phyloP scores from a whole-genome alignment of 2,888 invertebrate genomes.

The Pardosa pseudoannulata region DNA sequence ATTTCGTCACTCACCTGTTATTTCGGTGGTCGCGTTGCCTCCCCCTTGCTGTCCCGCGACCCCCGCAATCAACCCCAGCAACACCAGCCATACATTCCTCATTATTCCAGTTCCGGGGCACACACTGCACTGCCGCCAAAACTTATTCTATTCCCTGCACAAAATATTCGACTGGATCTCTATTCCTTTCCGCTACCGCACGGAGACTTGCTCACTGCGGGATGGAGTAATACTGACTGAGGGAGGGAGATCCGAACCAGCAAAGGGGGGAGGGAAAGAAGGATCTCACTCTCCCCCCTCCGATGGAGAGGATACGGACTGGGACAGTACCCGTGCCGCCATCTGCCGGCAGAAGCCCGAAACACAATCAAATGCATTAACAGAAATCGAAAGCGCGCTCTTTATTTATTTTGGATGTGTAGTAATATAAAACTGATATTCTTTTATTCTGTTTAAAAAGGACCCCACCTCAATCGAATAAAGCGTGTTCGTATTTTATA shows the following conservation, averaged over 20 bases:
- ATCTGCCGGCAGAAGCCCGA: neutral
- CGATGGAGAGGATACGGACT: neutral
- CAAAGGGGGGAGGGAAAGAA: neutral
- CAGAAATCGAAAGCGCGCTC: no score
- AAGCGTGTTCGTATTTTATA: no score
- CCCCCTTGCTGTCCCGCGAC: neutral
- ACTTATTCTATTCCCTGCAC: neutral
- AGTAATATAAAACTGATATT: no score
- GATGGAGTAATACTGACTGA: conserved; percentile 14
- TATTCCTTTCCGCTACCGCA: neutral
- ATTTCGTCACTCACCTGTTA: conserved; percentile 11
- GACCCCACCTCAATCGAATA: no score
- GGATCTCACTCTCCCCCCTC: neutral
- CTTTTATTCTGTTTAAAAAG: no score
- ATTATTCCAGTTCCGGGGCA: neutral
- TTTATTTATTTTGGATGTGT: no score
- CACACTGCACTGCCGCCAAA: neutral
- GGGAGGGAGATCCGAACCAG: neutral
- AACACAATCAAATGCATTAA: no score
- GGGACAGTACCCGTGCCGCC: neutral
- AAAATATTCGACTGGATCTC: no score
- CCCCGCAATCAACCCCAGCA: neutral
- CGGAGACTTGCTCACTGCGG: neutral
- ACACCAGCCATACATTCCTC: neutral
- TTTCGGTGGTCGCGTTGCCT: neutral